These are phyloP conservation scores for Myotis daubentonii DNA, from an alignment of 2,797 vertebrate genomes.

Conservation along the genomic window DNA sequence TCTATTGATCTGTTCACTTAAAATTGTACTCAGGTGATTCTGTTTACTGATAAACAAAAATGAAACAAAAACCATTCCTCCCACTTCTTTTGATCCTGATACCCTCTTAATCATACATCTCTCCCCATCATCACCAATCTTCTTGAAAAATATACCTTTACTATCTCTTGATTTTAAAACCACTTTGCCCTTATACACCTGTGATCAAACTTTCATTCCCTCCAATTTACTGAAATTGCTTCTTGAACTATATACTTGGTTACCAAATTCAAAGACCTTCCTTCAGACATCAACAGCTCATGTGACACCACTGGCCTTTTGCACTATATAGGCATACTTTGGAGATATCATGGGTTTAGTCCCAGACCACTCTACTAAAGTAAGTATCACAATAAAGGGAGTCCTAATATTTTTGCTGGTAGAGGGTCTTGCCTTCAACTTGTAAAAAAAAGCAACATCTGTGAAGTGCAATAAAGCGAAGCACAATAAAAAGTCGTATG, in stretches of 20 bases:
- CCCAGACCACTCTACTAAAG: background rate
- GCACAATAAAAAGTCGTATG: background rate
- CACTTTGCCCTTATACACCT: background rate
- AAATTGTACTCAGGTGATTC: background rate
- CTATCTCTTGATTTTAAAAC: constrained; percentile 6
- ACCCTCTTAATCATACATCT: background rate
- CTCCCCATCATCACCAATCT: background rate
- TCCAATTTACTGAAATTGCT: constrained; percentile 6
- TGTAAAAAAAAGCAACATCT: background rate
- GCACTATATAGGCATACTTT: background rate
- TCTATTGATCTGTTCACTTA: background rate
- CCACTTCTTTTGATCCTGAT: background rate
- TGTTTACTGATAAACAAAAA: constrained; percentile 35
- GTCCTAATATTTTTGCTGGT: background rate
- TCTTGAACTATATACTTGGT: constrained; percentile 35
- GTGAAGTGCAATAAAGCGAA: background rate
- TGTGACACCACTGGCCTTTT: background rate
- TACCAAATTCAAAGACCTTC: constrained; percentile 21
- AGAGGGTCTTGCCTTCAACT: background rate
- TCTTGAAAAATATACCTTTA: constrained; percentile 21
- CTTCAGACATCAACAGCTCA: background rate
- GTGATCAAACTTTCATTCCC: background rate
- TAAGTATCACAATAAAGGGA: background rate
- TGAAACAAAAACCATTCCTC: background rate
- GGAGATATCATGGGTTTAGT: background rate